Evolutionary conservation across 1,140 invertebrate genomes (phyloP), one percentile per base, ranked within the genome.

Genomic region (Notospermus geniculatus): DNA sequence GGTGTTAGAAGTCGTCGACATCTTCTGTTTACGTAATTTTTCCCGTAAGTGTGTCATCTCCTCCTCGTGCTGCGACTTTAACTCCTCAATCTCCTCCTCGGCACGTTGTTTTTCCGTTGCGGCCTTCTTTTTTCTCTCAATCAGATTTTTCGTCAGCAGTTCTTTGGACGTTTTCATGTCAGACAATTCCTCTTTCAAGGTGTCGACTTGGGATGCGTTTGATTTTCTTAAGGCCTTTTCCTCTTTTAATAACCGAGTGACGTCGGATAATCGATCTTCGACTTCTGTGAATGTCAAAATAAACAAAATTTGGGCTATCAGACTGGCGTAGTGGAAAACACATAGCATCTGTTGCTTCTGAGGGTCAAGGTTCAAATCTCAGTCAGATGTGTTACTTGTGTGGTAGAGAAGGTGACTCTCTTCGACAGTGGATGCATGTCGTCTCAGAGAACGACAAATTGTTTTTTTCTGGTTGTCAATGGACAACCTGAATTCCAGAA

Each of bases 21-120:
- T 65, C 56, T 75, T 76, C 54, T 71, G 66, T 67, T 72, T 76
- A 19, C 71, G 64, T 22, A 79, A 52, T 56, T 71, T 73, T 1
- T 76, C 71, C 52, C 71, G 69, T 23, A 78, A 54, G 13, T 56
- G 56, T 52, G 76, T 68, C 5, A 79, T 70, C 30, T 77, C 76
- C 65, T 59, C 74, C 67, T 78, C 75, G 59, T 72, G 63, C 50
- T 70, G 65, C 41, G 63, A 55, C 63, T 78, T 77, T 5, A 68
- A 55, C 28, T 80, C 77, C 50, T 78, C 75, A 46, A 73, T 57
- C 46, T 79, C 77, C 55, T 77, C 72, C 56, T 79, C 75, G 36
- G 72, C 57, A 53, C 70, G 68, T 59, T 61, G 60, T 41, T 69
- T 69, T 45, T 79, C 79, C 28, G 72, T 74, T 22, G 65, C 61